Evolutionary conservation across 2,888 invertebrate genomes (phyloP).

Genomic region (Agrenia bidenticulata): DNA sequence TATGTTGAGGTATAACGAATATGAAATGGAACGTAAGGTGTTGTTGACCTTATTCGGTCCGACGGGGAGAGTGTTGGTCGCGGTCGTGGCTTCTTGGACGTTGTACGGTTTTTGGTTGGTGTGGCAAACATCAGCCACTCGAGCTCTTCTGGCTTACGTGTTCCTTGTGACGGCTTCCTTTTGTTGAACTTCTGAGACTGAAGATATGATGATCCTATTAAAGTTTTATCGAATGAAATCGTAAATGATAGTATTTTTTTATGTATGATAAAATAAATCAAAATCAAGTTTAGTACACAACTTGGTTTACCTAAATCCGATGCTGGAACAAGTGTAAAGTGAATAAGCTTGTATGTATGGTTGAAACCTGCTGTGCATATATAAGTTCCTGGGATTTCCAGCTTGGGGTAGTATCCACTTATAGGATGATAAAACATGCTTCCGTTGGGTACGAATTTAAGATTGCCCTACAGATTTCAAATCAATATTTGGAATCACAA

Average conservation of each 20-base stretch:
- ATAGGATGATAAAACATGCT: conserved; percentile 46
- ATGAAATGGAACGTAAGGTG: conserved; percentile 13
- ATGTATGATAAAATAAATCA: too few relatives aligned
- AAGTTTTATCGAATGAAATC: not conserved
- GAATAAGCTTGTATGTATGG: conserved; percentile 40
- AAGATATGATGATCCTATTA: not conserved
- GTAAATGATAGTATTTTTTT: not conserved
- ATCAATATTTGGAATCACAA: too few relatives aligned
- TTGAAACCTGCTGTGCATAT: conserved; percentile 47
- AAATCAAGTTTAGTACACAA: too few relatives aligned
- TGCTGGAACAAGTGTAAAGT: conserved; percentile 43
- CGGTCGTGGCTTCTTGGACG: not conserved
- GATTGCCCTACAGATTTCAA: conserved; percentile 33
- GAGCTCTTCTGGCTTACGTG: conserved; percentile 27
- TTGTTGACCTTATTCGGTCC: not conserved
- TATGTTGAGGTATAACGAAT: conserved; percentile 12
- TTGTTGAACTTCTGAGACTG: not conserved
- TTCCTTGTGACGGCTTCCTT: not conserved
- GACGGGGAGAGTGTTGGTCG: not conserved
- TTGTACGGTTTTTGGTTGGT: conserved; percentile 25
- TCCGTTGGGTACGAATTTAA: conserved; percentile 43
- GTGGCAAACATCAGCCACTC: conserved; percentile 35
- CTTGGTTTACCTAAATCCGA: not conserved
- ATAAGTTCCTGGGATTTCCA: conserved; percentile 42
- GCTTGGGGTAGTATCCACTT: conserved; percentile 46